These are phyloP conservation scores for Muscicapa comitata DNA, from an alignment of 2,797 vertebrate species.

Conservation along the genomic window DNA sequence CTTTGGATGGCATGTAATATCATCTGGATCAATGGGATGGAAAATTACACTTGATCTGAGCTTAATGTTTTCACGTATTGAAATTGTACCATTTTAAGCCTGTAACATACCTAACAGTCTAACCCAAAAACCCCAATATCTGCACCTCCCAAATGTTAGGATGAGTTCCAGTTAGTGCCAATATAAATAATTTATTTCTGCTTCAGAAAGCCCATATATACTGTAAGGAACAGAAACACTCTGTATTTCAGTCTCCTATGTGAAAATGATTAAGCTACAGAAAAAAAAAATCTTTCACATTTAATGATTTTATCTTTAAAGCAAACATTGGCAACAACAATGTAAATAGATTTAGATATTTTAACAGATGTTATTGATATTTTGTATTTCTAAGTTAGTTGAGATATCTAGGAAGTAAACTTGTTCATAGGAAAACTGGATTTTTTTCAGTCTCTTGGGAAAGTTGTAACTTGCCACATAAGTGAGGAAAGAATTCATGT, in stretches of 20 bases:
- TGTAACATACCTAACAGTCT: background rate
- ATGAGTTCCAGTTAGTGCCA: background rate
- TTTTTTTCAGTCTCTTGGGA: background rate
- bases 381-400: background rate
- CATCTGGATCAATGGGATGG: background rate
- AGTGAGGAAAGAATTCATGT: conserved; percentile 27
- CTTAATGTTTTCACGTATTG: background rate
- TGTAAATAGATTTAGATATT: background rate
- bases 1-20: background rate
- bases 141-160: background rate
- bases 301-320: background rate
- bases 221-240: background rate
- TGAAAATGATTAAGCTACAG: background rate
- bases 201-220: background rate
- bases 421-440: background rate
- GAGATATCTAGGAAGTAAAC: background rate
- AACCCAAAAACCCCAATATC: background rate
- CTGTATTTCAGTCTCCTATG: background rate
- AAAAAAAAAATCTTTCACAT: background rate
- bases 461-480: background rate
- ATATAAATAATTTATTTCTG: background rate
- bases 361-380: background rate
- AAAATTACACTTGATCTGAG: background rate
- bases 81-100: background rate
- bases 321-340: background rate